Percentiles rank a stretch among this genome's conserved stretches.
Conservation (phyloP, 2,888 invertebrate genomes). For the Agriopis leucophaearia region DNA sequence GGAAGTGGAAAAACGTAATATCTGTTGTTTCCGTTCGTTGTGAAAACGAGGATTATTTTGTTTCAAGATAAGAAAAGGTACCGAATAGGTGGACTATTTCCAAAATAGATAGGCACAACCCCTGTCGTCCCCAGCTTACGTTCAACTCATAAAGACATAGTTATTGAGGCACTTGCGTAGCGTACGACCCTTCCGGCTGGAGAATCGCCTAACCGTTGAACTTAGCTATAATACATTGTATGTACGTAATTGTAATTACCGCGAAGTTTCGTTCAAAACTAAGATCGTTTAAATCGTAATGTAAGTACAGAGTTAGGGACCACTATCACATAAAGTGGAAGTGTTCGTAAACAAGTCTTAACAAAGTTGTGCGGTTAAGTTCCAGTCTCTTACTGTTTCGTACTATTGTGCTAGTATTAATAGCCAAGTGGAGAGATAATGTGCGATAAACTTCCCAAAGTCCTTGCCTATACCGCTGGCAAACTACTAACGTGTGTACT, state of each 20-base stretch:
- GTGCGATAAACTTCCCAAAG: slow-evolving; percentile 36
- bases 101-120: slow-evolving; percentile 44
- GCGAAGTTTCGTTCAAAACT: slow-evolving; percentile 61
- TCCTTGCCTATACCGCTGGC: slow-evolving; percentile 17
- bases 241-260: slow-evolving; percentile 55
- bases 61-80: slow-evolving; percentile 41
- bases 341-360: slow-evolving; percentile 79
- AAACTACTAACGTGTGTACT: slow-evolving; percentile 32
- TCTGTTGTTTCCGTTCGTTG: slow-evolving; percentile 38
- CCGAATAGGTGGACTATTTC: slow-evolving; percentile 40
- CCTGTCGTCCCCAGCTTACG: slow-evolving; percentile 44
- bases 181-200: slow-evolving; percentile 41
- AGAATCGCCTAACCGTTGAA: slow-evolving; percentile 25
- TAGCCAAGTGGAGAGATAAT: slow-evolving; percentile 61
- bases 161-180: slow-evolving; percentile 37
- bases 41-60: slow-evolving; percentile 38
- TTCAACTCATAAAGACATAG: slow-evolving; percentile 45
- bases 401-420: slow-evolving; percentile 69
- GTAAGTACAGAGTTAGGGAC: slow-evolving; percentile 66
- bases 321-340: slow-evolving; percentile 76
- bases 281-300: slow-evolving; percentile 67
- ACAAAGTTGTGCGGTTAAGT: slow-evolving; percentile 80
- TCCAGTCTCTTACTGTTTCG: slow-evolving; percentile 70
- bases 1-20: slow-evolving; percentile 39
- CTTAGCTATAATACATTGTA: slow-evolving; percentile 38